A percentile compares a stretch with the other conserved stretches of the same genome.
phyloP scores from a whole-genome alignment of 2,797 vertebrate genomes.

The Sebastolobus alascanus region DNA sequence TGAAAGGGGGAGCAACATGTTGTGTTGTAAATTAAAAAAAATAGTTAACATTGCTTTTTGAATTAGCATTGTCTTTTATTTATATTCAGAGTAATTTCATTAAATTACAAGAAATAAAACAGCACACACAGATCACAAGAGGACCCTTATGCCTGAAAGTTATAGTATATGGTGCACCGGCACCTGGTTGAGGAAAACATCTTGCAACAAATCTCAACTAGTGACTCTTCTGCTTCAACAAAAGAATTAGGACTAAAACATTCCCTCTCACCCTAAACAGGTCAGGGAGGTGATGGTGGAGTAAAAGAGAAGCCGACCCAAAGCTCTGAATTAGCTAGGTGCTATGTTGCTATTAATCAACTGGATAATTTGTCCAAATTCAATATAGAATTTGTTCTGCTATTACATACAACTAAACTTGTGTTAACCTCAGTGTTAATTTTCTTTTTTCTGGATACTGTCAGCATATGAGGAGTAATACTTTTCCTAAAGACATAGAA shows the following conservation, averaged over 20 bases:
- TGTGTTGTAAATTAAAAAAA: neutral
- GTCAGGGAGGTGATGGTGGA: neutral
- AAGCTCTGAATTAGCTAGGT: neutral
- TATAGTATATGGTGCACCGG: neutral
- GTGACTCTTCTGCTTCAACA: neutral
- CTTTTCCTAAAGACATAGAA: constrained; percentile 3
- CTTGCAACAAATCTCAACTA: neutral
- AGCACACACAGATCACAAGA: constrained; percentile 11
- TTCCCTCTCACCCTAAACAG: neutral
- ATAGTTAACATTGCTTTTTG: neutral
- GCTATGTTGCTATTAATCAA: neutral
- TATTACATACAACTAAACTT: neutral
- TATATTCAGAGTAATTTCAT: constrained; percentile 6
- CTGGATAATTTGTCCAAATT: neutral
- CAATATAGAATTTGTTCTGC: neutral
- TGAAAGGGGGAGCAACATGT: neutral
- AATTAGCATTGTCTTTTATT: constrained; percentile 36
- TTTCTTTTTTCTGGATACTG: neutral
- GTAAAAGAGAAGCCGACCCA: neutral
- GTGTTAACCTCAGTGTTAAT: neutral
- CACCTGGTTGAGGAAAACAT: constrained; percentile 8
- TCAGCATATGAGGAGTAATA: constrained; percentile 10
- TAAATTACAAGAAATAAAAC: constrained; percentile 22
- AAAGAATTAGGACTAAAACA: neutral
- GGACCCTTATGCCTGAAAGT: neutral